Percentiles rank a stretch among this genome's conserved stretches.
Conservation (phyloP, 2,113 vertebrate species). For the Sciurus niger region DNA sequence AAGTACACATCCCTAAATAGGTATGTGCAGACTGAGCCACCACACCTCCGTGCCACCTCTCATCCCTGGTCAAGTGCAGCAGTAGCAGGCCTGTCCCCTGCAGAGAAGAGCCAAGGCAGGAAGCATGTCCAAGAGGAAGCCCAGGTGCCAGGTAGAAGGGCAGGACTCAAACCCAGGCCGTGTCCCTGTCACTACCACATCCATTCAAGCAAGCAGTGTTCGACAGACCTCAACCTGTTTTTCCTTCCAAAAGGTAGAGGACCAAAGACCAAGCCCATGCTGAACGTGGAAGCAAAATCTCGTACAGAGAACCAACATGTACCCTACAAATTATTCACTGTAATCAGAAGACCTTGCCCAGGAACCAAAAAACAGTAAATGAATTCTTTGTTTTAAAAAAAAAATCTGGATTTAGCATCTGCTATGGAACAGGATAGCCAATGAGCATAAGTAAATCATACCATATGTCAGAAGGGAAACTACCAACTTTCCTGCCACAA, state of each 20-base stretch:
- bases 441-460: neutral
- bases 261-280: neutral
- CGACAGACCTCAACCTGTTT: neutral
- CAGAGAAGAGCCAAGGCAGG: neutral
- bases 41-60: neutral
- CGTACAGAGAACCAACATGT: neutral
- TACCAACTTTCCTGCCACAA: neutral
- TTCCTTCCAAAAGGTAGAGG: neutral
- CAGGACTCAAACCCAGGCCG: too few species aligned
- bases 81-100: neutral
- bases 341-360: neutral
- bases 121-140: neutral
- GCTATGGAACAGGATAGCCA: neutral
- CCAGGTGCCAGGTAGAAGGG: too few species aligned
- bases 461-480: neutral
- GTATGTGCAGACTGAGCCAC: neutral
- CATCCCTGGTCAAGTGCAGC: neutral
- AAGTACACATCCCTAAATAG: neutral
- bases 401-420: neutral
- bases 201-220: neutral
- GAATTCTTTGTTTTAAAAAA: neutral
- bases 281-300: neutral
- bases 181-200: neutral
- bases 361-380: conserved; percentile 6
- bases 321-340: neutral